A percentile compares a stretch with the other conserved stretches of the same genome.
phyloP scores from a whole-genome alignment of 2,888 invertebrate genomes.

The Eupithecia inturbata region DNA sequence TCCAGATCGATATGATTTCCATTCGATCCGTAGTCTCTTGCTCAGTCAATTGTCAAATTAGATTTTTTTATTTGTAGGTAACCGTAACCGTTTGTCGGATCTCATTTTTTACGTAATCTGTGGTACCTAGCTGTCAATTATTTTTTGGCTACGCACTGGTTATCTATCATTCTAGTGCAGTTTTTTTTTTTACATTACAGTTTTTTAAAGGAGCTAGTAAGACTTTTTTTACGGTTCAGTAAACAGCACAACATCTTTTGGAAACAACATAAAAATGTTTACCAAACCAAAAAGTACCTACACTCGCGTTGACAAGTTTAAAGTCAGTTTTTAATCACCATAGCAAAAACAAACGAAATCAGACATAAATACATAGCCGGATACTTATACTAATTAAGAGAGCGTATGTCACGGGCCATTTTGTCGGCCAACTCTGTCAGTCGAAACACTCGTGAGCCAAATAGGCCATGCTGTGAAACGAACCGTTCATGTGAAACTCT shows the following conservation, averaged over 20 bases:
- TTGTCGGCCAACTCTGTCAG: slow-evolving; percentile 57
- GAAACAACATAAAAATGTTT: background rate
- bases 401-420: slow-evolving; percentile 72
- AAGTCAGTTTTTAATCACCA: slow-evolving; percentile 28
- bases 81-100: slow-evolving; percentile 30
- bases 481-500: slow-evolving; percentile 67
- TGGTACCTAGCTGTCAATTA: slow-evolving; percentile 6
- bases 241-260: background rate
- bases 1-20: slow-evolving; percentile 51
- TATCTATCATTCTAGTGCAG: background rate
- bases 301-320: slow-evolving; percentile 16
- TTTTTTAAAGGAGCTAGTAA: background rate
- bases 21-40: slow-evolving; percentile 57
- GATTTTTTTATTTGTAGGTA: slow-evolving; percentile 47
- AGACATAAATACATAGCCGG: slow-evolving; percentile 60
- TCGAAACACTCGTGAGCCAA: slow-evolving; percentile 52
- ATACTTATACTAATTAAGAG: slow-evolving; percentile 81
- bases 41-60: slow-evolving; percentile 67
- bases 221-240: background rate
- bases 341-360: slow-evolving; percentile 40
- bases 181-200: background rate
- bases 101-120: slow-evolving; percentile 17
- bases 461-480: slow-evolving; percentile 69
- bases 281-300: background rate
- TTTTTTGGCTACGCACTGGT: background rate